A percentile compares a stretch with the other conserved stretches of the same genome.
Conservation (phyloP, 2,113 vertebrate species). For the Ceuthmochares aereus region DNA sequence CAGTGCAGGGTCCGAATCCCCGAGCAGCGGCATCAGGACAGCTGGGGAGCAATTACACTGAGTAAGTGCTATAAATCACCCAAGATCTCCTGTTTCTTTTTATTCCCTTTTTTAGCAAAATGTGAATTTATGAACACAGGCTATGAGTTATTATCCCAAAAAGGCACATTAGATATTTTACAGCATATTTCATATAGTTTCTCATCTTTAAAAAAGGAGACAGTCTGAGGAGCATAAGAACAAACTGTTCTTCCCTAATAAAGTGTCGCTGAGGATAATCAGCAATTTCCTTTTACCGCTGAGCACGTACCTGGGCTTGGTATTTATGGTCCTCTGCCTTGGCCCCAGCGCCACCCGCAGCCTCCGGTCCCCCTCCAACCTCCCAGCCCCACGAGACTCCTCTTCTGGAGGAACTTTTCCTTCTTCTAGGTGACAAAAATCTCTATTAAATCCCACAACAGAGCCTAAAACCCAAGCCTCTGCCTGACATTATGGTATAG, state of each 20-base stretch:
- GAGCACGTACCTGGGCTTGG: neutral
- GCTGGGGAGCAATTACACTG: neutral
- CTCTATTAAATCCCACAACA: neutral
- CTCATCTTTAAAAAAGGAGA: slow-evolving; percentile 37
- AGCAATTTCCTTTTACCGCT: neutral
- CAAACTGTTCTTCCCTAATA: slow-evolving; percentile 49
- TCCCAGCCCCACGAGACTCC: neutral
- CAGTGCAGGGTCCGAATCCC: neutral
- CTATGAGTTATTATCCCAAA: slow-evolving; percentile 46
- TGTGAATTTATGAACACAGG: slow-evolving; percentile 39
- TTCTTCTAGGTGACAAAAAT: neutral
- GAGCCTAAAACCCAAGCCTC: neutral
- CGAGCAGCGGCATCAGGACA: neutral
- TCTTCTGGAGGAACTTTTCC: neutral
- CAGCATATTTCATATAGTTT: slow-evolving; percentile 10
- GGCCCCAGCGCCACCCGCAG: neutral
- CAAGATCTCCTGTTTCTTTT: neutral
- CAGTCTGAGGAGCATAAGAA: slow-evolving; percentile 15
- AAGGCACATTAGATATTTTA: slow-evolving; percentile 50
- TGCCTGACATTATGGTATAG: neutral
- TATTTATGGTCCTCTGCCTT: neutral
- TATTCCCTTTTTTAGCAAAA: neutral
- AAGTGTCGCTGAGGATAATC: slow-evolving; percentile 15
- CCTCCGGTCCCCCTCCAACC: neutral
- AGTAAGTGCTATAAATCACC: slow-evolving; percentile 17